phyloP scores from a whole-genome alignment of 2,797 vertebrate species.

The Bovichtus diacanthus region DNA sequence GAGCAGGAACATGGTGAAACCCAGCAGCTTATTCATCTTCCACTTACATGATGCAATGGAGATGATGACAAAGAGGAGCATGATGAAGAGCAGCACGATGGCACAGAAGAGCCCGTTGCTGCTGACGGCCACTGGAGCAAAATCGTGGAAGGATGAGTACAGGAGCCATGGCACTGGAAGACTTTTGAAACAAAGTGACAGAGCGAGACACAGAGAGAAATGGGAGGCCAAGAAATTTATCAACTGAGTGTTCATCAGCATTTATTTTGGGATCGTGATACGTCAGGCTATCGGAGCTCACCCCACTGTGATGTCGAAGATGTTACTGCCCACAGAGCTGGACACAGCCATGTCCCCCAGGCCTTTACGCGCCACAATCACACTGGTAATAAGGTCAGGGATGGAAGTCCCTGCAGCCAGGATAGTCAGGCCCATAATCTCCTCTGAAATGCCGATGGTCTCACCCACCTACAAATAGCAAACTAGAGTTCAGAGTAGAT shows the following conservation, averaged over 20 bases:
- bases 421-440: constrained; percentile 98
- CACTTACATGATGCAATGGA: constrained; percentile 94
- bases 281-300: constrained; percentile 78
- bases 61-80: constrained; percentile 96
- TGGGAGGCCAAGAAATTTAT: not conserved
- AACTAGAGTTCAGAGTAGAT: constrained; percentile 3
- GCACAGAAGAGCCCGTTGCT: constrained; percentile 98
- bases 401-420: constrained; percentile 97
- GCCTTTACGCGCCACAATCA: constrained; percentile 97
- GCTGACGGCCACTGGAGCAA: constrained; percentile 93
- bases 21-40: constrained; percentile 96
- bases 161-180: constrained; percentile 95
- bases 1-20: constrained; percentile 93
- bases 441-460: constrained; percentile 97
- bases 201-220: constrained; percentile 10
- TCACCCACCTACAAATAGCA: constrained; percentile 90
- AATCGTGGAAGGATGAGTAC: constrained; percentile 83
- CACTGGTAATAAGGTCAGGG: constrained; percentile 97
- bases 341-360: constrained; percentile 98
- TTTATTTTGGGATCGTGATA: not conserved
- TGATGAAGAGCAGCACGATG: constrained; percentile 97
- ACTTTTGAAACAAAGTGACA: constrained; percentile 75
- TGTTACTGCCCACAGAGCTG: constrained; percentile 98
- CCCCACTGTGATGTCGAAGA: constrained; percentile 98
- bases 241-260: not conserved